phyloP scores from a whole-genome alignment of 2,888 invertebrate species.

The Serrognathus titanus region DNA sequence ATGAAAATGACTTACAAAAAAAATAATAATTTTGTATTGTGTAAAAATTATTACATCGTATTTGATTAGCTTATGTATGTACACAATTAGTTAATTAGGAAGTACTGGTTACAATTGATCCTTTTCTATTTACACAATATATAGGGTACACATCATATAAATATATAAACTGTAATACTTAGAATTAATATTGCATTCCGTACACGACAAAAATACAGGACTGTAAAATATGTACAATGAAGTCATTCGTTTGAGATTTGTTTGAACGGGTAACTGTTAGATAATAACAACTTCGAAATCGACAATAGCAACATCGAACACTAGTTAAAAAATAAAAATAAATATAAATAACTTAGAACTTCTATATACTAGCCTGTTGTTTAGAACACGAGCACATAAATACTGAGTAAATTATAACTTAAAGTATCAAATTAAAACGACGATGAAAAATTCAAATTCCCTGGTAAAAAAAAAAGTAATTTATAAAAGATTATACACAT shows the following conservation, averaged over 20 bases:
- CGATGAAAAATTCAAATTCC: too few species aligned
- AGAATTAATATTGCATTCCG: slow-evolving; percentile 14
- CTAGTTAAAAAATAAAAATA: slow-evolving; percentile 3
- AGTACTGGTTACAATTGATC: not conserved
- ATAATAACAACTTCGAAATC: slow-evolving; percentile 1
- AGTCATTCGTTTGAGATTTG: slow-evolving; percentile 2
- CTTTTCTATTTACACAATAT: not conserved
- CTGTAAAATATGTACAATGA: slow-evolving; percentile 9
- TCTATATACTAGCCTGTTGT: slow-evolving; percentile 5
- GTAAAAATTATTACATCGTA: not conserved
- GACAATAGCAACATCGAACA: slow-evolving; percentile 1
- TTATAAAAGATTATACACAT: too few species aligned
- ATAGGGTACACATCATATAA: not conserved
- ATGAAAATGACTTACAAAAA: not conserved
- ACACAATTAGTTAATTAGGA: not conserved
- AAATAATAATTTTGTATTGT: not conserved
- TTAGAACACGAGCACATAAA: slow-evolving; percentile 11
- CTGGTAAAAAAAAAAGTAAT: too few species aligned
- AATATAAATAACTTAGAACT: slow-evolving; percentile 16
- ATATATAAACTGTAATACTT: slow-evolving; percentile 1
- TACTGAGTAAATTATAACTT: slow-evolving; percentile 6
- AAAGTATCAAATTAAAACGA: not conserved
- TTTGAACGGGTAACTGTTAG: slow-evolving; percentile 14
- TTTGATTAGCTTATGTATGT: not conserved
- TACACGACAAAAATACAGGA: slow-evolving; percentile 6